Evolutionary conservation across 2,797 vertebrate genomes (phyloP).

Genomic region (Phaenicophaeus curvirostris): DNA sequence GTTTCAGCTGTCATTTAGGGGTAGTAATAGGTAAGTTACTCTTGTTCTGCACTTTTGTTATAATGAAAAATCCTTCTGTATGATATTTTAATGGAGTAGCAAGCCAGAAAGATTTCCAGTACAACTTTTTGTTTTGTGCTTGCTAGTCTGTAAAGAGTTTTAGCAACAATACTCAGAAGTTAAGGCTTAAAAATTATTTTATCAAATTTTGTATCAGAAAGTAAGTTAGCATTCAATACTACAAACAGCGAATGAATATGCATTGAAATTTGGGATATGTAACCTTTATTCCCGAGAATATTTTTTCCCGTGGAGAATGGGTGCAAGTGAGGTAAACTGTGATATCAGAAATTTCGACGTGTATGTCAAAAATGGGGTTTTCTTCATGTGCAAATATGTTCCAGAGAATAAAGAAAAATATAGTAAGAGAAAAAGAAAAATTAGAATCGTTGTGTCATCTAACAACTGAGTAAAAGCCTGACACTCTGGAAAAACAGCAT

Average conservation of each 20-base stretch:
- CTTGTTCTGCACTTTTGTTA: neutral
- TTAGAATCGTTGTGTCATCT: neutral
- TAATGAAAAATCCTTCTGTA: neutral
- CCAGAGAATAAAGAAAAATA: slow-evolving; percentile 1
- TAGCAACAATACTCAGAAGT: neutral
- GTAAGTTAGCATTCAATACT: neutral
- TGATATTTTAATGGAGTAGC: neutral
- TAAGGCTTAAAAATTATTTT: neutral
- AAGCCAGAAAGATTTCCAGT: neutral
- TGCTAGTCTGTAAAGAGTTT: neutral
- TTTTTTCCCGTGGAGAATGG: neutral
- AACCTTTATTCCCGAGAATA: neutral
- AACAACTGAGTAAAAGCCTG: neutral
- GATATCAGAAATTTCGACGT: slow-evolving; percentile 48
- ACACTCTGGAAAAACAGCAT: neutral
- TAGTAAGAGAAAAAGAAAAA: neutral
- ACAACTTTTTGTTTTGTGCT: neutral
- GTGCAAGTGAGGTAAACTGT: neutral
- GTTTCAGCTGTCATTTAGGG: neutral
- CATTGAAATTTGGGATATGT: neutral
- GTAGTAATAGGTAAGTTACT: neutral
- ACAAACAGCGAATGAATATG: neutral
- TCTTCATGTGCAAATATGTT: neutral
- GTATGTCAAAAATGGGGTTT: slow-evolving; percentile 16
- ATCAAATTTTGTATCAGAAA: neutral